Evolutionary conservation across 2,113 vertebrate species (phyloP).

Genomic region (Salvator merianae): DNA sequence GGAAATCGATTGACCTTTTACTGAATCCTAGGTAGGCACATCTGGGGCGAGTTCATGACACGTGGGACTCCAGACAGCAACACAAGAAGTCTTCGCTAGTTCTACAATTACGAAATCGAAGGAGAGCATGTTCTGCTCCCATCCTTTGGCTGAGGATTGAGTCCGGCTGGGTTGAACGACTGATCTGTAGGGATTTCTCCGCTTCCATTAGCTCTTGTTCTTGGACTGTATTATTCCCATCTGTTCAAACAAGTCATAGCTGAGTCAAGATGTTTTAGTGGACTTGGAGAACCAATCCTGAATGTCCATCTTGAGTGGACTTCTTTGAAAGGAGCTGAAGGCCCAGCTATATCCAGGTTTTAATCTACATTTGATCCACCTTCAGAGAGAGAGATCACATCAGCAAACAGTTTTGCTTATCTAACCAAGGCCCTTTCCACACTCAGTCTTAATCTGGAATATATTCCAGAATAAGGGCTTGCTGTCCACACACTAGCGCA

Average conservation of each 20-base stretch:
- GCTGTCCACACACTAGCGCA: too few relatives aligned
- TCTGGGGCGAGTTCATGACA: background rate
- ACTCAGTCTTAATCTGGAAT: too few relatives aligned
- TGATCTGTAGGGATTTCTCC: background rate
- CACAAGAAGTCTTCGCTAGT: background rate
- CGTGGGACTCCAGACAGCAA: background rate
- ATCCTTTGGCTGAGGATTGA: background rate
- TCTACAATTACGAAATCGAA: background rate
- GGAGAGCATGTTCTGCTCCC: background rate
- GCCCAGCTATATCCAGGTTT: too few relatives aligned
- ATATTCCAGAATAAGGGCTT: too few relatives aligned
- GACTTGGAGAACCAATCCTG: too few relatives aligned
- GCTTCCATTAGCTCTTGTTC: background rate
- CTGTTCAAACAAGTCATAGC: background rate
- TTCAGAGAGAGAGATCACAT: too few relatives aligned
- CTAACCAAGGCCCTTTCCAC: too few relatives aligned
- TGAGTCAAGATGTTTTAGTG: background rate
- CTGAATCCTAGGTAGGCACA: constrained; percentile 5
- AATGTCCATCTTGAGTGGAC: too few relatives aligned
- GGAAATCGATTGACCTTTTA: background rate
- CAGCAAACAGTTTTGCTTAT: too few relatives aligned
- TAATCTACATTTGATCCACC: too few relatives aligned
- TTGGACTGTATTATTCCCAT: background rate
- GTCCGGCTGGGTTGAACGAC: background rate
- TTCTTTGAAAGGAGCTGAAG: too few relatives aligned